Base-by-base conservation (phyloP, 92 coral and sea anemone genomes). In the Heliopora coerulea region DNA sequence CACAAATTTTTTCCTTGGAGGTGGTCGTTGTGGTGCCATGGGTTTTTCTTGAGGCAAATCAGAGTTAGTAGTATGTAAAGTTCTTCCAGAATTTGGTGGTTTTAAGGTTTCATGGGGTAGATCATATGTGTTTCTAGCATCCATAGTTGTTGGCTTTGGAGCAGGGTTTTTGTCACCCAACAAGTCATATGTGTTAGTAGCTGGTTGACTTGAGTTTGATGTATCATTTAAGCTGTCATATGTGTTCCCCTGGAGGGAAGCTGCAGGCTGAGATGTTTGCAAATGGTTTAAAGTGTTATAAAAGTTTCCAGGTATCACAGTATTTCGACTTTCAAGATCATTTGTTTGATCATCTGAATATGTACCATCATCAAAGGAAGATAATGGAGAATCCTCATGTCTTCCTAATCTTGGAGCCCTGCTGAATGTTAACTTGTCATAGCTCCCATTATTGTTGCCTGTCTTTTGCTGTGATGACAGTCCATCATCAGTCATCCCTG, bases 341-440 rank as follows among this genome's bases (percentile, higher is more conserved):
- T 46, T 32, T 18, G 30, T 10, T 31, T 21, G 20, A 34, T 61
- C 44, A 4, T 20, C 65, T 50, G 11, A 3, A 1, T 61, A 39
- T 65, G 24, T 23, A 78, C 28, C 50, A 34, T 52, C 75, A 32
- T 78, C 68, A 27, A 31, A 20, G 9, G 76, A 59, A 13, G 88
- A 83, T 17, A 83, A n/a, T n/a, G n/a, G n/a, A 17, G 64, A 29
- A 0, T 73, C 40, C 12, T 85, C 83, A 10, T 78, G 54, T 15
- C 62, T 25, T 23, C 49, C 76, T 35, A 88, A 68, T 59, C 74
- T 65, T 13, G 83, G 78, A 3, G 74, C 30, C 10, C 76, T 70
- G 10, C 68, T 60, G 34, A 78, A 78, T 73, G 57, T 65, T 1
- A 88, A 80, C 56, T 86, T 88, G 49, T 85, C 93, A 82, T 88